Percentiles rank a stretch among this genome's conserved stretches.
phyloP scores from a whole-genome alignment of 2,113 vertebrate genomes.

The Gambusia affinis region DNA sequence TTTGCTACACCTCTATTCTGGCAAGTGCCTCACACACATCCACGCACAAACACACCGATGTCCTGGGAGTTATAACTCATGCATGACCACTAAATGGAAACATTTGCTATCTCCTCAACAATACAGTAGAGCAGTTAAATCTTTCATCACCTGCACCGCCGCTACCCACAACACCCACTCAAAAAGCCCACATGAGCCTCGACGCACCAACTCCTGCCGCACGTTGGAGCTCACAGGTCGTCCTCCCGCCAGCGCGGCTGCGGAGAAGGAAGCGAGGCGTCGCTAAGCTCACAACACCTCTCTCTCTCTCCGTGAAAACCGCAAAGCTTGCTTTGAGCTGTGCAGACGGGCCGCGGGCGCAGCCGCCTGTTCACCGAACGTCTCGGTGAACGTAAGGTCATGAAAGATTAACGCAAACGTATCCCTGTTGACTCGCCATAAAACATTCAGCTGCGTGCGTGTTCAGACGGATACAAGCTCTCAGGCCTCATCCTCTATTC shows the following conservation, averaged over 20 bases:
- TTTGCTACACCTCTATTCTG: neutral
- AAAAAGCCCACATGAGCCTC: neutral
- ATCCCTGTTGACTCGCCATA: constrained; percentile 56
- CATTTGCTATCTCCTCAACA: constrained; percentile 75
- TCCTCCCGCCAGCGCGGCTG: constrained; percentile 53
- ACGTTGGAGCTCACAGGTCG: constrained; percentile 64
- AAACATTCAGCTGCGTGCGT: constrained; percentile 62
- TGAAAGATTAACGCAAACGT: constrained; percentile 70
- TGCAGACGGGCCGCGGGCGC: constrained; percentile 20
- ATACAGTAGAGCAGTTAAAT: constrained; percentile 69
- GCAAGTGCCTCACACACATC: neutral
- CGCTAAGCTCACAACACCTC: constrained; percentile 62
- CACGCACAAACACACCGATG: constrained; percentile 1
- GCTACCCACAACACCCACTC: constrained; percentile 6
- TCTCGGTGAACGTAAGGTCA: constrained; percentile 40
- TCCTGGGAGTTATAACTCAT: constrained; percentile 73
- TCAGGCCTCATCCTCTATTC: constrained; percentile 52
- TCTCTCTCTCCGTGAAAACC: constrained; percentile 18
- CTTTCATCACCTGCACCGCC: constrained; percentile 64
- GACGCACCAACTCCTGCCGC: constrained; percentile 40
- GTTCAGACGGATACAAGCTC: constrained; percentile 58
- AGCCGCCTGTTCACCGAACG: constrained; percentile 19
- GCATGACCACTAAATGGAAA: constrained; percentile 77
- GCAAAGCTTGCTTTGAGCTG: constrained; percentile 64
- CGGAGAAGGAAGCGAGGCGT: constrained; percentile 59